A percentile compares a stretch with the other conserved stretches of the same genome.
These are phyloP conservation scores for Fabriciana adippe DNA, from an alignment of 2,888 invertebrate species.

Conservation along the genomic window DNA sequence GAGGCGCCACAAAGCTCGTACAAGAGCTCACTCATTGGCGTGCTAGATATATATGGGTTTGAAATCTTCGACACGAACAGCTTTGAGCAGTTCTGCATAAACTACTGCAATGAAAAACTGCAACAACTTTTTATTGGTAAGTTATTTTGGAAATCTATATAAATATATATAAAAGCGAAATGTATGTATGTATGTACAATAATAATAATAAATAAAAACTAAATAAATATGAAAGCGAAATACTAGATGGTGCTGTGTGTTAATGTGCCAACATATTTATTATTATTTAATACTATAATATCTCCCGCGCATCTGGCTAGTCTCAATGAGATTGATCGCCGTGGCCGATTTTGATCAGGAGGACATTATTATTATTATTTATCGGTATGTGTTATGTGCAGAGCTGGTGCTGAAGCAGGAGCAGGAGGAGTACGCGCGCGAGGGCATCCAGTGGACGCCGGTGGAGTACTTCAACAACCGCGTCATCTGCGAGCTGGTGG, in stretches of 20 bases:
- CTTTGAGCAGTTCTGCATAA: conserved; percentile 99
- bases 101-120: conserved; percentile 99
- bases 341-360: too few species aligned
- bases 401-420: conserved; percentile 98
- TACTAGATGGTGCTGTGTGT: too few species aligned
- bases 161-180: neutral
- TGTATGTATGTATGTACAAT: too few species aligned
- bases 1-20: conserved; percentile 86
- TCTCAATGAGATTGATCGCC: too few species aligned
- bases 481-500: conserved; percentile 97
- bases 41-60: conserved; percentile 99
- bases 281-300: too few species aligned
- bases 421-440: conserved; percentile 97
- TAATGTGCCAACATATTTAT: too few species aligned
- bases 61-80: conserved; percentile 98
- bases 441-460: conserved; percentile 97
- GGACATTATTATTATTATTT: too few species aligned
- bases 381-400: conserved; percentile 50
- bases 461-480: conserved; percentile 99
- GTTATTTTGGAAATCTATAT: conserved; percentile 34
- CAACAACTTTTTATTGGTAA: conserved; percentile 98
- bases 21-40: conserved; percentile 93
- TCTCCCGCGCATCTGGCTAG: too few species aligned
- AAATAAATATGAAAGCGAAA: too few species aligned
- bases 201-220: too few species aligned